These are phyloP conservation scores for Brachionus plicatilis DNA, from an alignment of 1,140 invertebrate species.

Conservation along the genomic window DNA sequence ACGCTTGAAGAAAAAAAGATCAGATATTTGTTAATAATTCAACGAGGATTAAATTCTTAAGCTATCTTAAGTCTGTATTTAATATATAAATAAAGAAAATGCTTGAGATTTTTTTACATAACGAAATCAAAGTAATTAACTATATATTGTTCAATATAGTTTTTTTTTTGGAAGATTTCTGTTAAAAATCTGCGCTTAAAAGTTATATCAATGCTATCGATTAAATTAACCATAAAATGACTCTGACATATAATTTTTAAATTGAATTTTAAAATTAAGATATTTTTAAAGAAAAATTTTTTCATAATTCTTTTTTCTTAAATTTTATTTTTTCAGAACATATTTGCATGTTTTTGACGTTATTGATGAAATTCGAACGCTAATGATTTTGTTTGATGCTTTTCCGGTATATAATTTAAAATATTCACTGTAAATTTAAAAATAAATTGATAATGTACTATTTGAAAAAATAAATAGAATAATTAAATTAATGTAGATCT, in stretches of 20 bases:
- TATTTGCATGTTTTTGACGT: not conserved
- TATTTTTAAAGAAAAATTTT: too few relatives aligned
- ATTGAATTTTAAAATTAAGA: too few relatives aligned
- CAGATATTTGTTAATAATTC: not conserved
- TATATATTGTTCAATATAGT: not conserved
- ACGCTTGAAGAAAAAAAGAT: not conserved
- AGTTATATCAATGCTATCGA: too few relatives aligned
- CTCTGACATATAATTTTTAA: too few relatives aligned
- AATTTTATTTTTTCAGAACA: not conserved
- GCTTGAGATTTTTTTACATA: not conserved
- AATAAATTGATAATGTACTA: not conserved
- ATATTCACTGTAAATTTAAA: not conserved
- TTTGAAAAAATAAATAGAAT: too few relatives aligned
- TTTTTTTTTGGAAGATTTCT: too few relatives aligned
- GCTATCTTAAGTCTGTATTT: not conserved
- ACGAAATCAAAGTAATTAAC: not conserved
- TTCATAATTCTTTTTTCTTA: not conserved
- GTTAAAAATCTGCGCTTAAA: too few relatives aligned
- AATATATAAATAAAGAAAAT: not conserved
- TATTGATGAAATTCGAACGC: not conserved
- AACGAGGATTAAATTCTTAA: not conserved
- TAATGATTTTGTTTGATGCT: not conserved
- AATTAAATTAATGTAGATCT: too few relatives aligned
- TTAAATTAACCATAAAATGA: too few relatives aligned
- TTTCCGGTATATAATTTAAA: not conserved